Percentiles rank a stretch among this genome's conserved stretches.
Evolutionary conservation across 1,140 invertebrate species (phyloP).

Genomic region (Leucophenga varia): DNA sequence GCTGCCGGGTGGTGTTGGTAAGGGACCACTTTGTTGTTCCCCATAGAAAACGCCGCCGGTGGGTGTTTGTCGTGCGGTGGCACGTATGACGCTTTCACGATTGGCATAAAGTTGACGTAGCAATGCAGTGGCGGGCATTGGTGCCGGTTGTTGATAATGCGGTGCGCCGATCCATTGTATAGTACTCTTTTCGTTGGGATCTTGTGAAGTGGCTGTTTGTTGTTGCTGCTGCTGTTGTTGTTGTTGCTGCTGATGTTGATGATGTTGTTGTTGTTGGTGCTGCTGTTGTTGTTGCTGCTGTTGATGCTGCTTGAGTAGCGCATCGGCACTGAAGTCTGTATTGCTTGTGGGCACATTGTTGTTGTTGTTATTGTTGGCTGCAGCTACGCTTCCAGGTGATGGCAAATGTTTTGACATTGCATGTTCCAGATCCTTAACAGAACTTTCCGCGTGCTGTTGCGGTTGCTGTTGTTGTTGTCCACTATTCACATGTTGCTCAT

Average conservation of each 20-base stretch:
- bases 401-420: constrained; percentile 96
- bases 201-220: constrained; percentile 64
- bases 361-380: constrained; percentile 17
- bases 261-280: neutral
- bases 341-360: constrained; percentile 55
- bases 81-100: constrained; percentile 90
- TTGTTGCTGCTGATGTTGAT: constrained; percentile 62
- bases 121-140: constrained; percentile 78
- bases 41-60: constrained; percentile 56
- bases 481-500: constrained; percentile 26
- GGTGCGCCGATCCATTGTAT: constrained; percentile 92
- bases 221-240: constrained; percentile 53
- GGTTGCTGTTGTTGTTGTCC: neutral
- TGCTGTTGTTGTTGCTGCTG: constrained; percentile 58
- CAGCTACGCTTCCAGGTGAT: constrained; percentile 49
- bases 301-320: constrained; percentile 72
- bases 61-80: constrained; percentile 58
- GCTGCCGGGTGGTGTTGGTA: constrained; percentile 84
- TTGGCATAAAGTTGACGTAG: constrained; percentile 89
- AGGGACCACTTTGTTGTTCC: constrained; percentile 66
- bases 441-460: constrained; percentile 33
- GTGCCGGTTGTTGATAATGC: constrained; percentile 69
- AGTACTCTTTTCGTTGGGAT: constrained; percentile 60
- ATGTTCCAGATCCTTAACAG: constrained; percentile 83
- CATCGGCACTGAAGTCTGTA: constrained; percentile 83